A percentile compares a stretch with the other conserved stretches of the same genome.
These are phyloP conservation scores for Geotrypetes seraphini DNA, from an alignment of 2,797 vertebrate genomes.

Conservation along the genomic window DNA sequence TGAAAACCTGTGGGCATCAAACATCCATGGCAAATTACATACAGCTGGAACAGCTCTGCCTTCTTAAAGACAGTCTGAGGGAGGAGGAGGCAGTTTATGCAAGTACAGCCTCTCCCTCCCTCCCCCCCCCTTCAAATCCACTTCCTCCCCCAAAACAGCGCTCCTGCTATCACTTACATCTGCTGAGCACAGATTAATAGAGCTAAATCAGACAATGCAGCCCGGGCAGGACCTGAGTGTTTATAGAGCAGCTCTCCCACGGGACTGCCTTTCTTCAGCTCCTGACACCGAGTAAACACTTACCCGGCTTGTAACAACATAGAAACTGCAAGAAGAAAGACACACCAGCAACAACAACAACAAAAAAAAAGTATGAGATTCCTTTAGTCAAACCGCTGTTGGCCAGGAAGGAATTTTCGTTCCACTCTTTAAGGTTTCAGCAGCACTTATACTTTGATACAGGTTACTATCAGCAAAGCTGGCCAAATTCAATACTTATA, in stretches of 20 bases:
- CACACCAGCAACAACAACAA: too few relatives aligned
- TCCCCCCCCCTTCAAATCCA: too few relatives aligned
- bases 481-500: background rate
- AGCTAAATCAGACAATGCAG: background rate
- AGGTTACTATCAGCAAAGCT: background rate
- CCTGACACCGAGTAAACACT: background rate
- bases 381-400: background rate
- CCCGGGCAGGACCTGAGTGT: background rate
- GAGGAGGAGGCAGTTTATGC: too few relatives aligned
- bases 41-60: too few relatives aligned
- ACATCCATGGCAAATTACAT: too few relatives aligned
- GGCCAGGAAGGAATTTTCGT: background rate
- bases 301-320: background rate
- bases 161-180: background rate
- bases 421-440: background rate
- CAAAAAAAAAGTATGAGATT: background rate
- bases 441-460: background rate
- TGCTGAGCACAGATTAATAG: accelerated
- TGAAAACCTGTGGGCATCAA: too few relatives aligned
- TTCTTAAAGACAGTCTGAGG: too few relatives aligned
- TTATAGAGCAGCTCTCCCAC: background rate
- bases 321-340: background rate
- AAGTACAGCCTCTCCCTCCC: too few relatives aligned
- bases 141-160: background rate
- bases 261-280: too few relatives aligned